Conservation (phyloP, 1,140 invertebrate species). For the Caenorhabditis brenneri region DNA sequence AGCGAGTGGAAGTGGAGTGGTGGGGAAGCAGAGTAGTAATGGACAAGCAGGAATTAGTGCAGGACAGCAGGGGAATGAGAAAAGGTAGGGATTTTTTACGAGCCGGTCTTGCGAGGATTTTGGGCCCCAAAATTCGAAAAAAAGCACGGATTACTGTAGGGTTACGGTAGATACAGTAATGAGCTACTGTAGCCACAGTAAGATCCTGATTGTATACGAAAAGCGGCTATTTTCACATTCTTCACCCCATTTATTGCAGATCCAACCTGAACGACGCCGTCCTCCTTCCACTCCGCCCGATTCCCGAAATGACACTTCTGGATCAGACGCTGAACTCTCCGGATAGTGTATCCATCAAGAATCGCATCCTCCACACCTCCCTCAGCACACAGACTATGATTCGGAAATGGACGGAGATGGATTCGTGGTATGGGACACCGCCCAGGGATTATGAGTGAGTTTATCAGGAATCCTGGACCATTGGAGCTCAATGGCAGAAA, state of each 20-base stretch:
- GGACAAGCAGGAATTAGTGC: background rate
- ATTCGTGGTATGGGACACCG: conserved; percentile 26
- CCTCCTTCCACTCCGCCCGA: background rate
- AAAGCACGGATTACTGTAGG: too few relatives aligned
- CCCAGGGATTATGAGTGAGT: conserved; percentile 32
- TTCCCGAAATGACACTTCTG: conserved; percentile 22
- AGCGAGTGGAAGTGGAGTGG: background rate
- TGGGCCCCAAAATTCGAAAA: too few relatives aligned
- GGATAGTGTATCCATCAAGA: background rate
- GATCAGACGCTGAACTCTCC: background rate
- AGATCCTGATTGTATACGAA: too few relatives aligned
- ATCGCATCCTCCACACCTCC: background rate
- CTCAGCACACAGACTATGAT: conserved; percentile 12
- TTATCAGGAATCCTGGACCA: background rate
- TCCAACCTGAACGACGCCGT: background rate
- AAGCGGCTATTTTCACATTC: too few relatives aligned
- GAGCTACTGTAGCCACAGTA: too few relatives aligned
- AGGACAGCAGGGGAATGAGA: conserved; percentile 7
- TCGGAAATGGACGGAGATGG: conserved; percentile 28
- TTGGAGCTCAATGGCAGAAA: too few relatives aligned
- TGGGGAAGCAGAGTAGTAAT: background rate
- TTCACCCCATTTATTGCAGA: background rate
- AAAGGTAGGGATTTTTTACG: conserved; percentile 8
- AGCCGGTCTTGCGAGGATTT: too few relatives aligned
- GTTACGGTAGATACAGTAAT: too few relatives aligned